Base-by-base conservation (phyloP, 2,888 invertebrate species). In the Capitulum mitella region DNA sequence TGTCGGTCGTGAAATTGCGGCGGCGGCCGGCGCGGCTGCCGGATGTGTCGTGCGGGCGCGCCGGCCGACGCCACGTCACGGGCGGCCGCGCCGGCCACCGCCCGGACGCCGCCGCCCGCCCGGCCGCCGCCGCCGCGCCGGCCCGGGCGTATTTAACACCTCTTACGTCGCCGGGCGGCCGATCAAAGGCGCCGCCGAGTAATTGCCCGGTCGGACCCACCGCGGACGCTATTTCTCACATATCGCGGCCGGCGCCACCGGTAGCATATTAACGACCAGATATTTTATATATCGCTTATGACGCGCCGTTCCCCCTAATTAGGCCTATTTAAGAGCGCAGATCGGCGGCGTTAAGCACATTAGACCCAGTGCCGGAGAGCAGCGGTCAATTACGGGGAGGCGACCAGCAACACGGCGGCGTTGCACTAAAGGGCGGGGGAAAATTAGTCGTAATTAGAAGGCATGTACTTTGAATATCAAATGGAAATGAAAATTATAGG, bases 61-160 rank as follows among this genome's bases (percentile, higher is more conserved):
- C 61, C 61, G 32, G 29, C 32, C 61, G 1, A 34, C 34, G 32
- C 64, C n/a, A n/a, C n/a, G n/a, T n/a, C n/a, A n/a, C n/a, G n/a
- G n/a, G n/a, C n/a, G n/a, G n/a, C 43, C 12, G 6, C 43, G 43
- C 6, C 43, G 43, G 43, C 12, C 43, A 43, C 12, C 43, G 5
- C 43, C 43, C 6, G 5, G 43, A 12, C 43, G 43, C 70, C 61
- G 70, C 37, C 70, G 70, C 70, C 32, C 37, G 70, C 70, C 22
- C 58, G 8, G 37, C 37, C 32, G 12, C 58, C n/a, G 10, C 29
- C n/a, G 58, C 58, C 58, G 58, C n/a, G 29, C 58, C 8, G 29
- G n/a, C n/a, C n/a, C n/a, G n/a, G n/a, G n/a, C n/a, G 70, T 70
- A 40, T 70, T 70, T 70, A 70, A 70, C 70, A 70, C 70, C 70